A percentile compares a stretch with the other conserved stretches of the same genome.
phyloP scores from a whole-genome alignment of 92 coral and sea anemone genomes.

The Heliopora coerulea region DNA sequence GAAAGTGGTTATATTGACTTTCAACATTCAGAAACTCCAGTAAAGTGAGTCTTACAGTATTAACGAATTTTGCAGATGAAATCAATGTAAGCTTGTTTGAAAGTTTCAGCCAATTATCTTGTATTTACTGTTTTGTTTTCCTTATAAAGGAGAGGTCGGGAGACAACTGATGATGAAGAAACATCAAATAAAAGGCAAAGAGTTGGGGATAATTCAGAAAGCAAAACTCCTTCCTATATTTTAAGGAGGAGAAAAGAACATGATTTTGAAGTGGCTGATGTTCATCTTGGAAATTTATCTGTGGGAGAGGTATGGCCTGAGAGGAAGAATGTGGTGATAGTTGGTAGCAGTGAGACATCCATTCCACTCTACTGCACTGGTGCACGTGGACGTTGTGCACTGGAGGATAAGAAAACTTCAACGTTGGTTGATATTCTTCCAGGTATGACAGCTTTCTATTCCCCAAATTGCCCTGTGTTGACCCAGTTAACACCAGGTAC shows the following conservation, averaged over 20 bases:
- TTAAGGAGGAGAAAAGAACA: conserved; percentile 35
- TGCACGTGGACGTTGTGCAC: conserved; percentile 55
- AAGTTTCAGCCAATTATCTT: too few species aligned
- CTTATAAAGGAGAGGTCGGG: conserved; percentile 7
- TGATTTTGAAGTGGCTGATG: conserved; percentile 40
- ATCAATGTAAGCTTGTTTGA: too few species aligned
- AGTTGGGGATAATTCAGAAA: conserved; percentile 14
- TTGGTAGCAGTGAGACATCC: conserved; percentile 77
- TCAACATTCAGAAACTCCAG: not conserved
- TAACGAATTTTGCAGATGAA: too few species aligned
- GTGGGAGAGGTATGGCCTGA: conserved; percentile 96
- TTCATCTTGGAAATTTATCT: conserved; percentile 56
- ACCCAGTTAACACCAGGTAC: too few species aligned
- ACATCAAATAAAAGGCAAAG: conserved; percentile 30
- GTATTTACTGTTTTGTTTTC: too few species aligned
- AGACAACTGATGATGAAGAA: conserved; percentile 6
- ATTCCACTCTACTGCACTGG: conserved; percentile 66
- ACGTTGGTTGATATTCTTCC: conserved; percentile 58
- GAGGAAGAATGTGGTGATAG: conserved; percentile 70
- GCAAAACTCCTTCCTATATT: conserved; percentile 11
- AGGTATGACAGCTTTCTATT: conserved; percentile 49
- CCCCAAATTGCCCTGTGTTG: too few species aligned
- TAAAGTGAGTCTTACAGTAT: conserved; percentile 26
- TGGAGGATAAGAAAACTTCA: conserved; percentile 60
- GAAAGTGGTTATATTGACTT: conserved; percentile 34